Conservation (phyloP, 2,797 vertebrate genomes). For the Syngnathus rostellatus region DNA sequence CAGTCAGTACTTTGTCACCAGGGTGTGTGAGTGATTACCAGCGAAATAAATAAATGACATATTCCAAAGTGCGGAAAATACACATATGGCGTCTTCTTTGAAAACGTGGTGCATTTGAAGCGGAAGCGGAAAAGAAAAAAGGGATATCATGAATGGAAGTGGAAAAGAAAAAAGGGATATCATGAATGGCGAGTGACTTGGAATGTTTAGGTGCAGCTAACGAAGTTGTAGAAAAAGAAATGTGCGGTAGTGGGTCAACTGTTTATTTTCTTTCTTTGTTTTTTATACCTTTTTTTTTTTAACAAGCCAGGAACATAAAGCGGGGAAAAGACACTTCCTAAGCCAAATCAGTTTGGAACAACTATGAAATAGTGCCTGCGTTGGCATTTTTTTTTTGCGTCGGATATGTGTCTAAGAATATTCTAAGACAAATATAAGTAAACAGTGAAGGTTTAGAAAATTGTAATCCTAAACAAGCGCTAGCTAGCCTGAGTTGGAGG, state of each 20-base stretch:
- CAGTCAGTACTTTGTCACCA: conserved; percentile 57
- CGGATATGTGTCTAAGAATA: background rate
- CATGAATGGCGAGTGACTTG: conserved; percentile 49
- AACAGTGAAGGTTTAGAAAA: too few relatives aligned
- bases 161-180: conserved; percentile 42
- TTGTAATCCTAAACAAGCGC: too few relatives aligned
- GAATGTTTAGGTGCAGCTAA: conserved; percentile 55
- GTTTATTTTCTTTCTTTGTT: conserved; percentile 13
- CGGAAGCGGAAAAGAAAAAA: conserved; percentile 54
- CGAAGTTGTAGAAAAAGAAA: conserved; percentile 47
- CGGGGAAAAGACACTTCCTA: conserved; percentile 16
- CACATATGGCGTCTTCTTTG: conserved; percentile 65
- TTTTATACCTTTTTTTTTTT: conserved; percentile 44
- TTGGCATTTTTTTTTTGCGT: conserved; percentile 9
- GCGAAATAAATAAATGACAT: conserved; percentile 66
- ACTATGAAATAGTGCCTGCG: conserved; percentile 22
- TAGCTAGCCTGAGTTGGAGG: background rate
- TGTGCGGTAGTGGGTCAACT: conserved; percentile 48
- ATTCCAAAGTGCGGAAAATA: conserved; percentile 67
- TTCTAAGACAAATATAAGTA: background rate
- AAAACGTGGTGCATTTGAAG: conserved; percentile 63
- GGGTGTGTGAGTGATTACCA: conserved; percentile 67
- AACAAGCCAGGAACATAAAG: conserved; percentile 37
- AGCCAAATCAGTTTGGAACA: conserved; percentile 26
- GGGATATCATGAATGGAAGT: conserved; percentile 40